Base-by-base conservation (phyloP, 1,140 invertebrate species). In the Batillaria attramentaria region DNA sequence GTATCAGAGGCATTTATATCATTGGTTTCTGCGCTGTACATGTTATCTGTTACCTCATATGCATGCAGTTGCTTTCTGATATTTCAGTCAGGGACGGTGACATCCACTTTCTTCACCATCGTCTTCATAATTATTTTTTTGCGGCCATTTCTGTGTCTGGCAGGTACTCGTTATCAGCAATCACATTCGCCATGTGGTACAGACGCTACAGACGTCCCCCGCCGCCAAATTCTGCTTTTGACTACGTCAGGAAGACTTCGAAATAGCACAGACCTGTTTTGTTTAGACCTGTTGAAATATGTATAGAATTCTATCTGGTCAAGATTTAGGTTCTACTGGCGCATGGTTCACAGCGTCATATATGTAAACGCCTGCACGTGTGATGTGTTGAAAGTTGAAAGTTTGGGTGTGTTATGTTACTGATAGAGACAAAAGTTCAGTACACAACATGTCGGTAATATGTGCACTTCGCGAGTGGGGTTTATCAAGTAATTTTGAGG, bases 1-100 rank as follows among this genome's bases (percentile, higher is more conserved):
- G 41, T n/a, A 18, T 46, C 28, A 18, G 39, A 33, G n/a, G 43
- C 10, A 10, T 54, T 42, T 60, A 37, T 74, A 8, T 4, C 35
- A 37, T n/a, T 0, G 0, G 24, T 57, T 28, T 57, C 24, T 60
- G 54, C 57, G 72, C n/a, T 57, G 46, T 54, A 28, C 16, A 10
- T 60, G 35, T 60, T 33, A 46, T 54, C 24, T n/a, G 16, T 39
- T 3, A 5, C 4, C 10, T 2, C 33, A 18, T 28, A 37, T 18
- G 39, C 69, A 43, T 72, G 69, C 33, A 28, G 33, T 35, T 33
- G 39, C 41, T 13, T 41, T 20, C 60, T 3, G 73, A 89, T 87
- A 87, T 33, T 91, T 91, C 66, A 93, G 93, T 74, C 89, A 93
- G 0, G 90, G 93, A 3, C 91, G 92, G 57, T 95, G 94, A 82